Evolutionary conservation across 2,113 vertebrate species (phyloP).

Genomic region (Pelobates fuscus): DNA sequence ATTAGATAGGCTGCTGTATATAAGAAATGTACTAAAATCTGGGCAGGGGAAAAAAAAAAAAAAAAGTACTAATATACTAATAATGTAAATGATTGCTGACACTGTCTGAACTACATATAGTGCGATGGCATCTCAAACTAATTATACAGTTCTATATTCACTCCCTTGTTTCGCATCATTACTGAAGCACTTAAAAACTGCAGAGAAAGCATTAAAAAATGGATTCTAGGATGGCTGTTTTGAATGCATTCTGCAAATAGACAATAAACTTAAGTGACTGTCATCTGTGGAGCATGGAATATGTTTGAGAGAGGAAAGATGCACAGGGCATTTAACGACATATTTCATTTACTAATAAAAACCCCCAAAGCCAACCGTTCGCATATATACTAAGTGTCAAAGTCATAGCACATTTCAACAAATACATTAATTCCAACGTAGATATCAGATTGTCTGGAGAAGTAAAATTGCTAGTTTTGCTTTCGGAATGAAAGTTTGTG

Average conservation of each 20-base stretch:
- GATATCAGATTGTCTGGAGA: conserved; percentile 3
- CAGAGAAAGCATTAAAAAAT: conserved; percentile 42
- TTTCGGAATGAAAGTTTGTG: too few relatives aligned
- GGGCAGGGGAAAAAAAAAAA: neutral
- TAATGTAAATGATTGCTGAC: conserved; percentile 38
- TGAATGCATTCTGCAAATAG: conserved; percentile 39
- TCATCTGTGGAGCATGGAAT: conserved; percentile 42
- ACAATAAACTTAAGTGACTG: conserved; percentile 48
- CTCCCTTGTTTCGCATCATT: conserved; percentile 47
- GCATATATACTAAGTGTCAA: conserved; percentile 14
- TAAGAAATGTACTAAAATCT: too few relatives aligned
- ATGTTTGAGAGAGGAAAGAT: conserved; percentile 32
- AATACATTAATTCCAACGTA: conserved; percentile 11
- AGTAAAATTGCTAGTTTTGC: neutral
- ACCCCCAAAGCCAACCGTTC: conserved; percentile 31
- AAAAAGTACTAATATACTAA: conserved; percentile 21
- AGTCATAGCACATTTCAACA: neutral
- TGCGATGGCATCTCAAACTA: conserved; percentile 16
- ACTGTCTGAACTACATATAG: conserved; percentile 16
- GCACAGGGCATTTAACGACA: conserved; percentile 36
- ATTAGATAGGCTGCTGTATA: too few relatives aligned
- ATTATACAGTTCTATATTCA: conserved; percentile 37
- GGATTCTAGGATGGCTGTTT: conserved; percentile 29
- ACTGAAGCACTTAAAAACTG: conserved; percentile 50
- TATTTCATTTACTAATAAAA: conserved; percentile 41